Evolutionary conservation across 2,888 invertebrate genomes (phyloP), one percentile per base, ranked within the genome.

Genomic region (Harpalus rubripes): DNA sequence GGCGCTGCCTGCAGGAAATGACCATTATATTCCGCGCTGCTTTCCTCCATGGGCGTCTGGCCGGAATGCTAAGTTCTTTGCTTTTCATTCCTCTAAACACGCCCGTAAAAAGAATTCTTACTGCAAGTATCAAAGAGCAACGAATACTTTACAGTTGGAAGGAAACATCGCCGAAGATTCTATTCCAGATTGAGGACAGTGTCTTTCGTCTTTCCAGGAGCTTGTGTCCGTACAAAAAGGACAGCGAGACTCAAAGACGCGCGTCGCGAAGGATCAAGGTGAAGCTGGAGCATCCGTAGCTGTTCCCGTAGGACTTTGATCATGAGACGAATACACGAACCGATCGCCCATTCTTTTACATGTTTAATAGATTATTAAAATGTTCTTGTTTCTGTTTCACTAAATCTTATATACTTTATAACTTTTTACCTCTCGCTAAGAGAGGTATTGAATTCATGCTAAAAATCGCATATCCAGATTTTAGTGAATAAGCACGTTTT

Each of bases 111-210:
- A 76, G 84, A 84, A 78, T 84, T 78, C 84, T 59, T 76, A 18
- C 39, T 83, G 63, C 78, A 78, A 39, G 78, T 84, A 63, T 84
- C 84, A 84, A 84, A 84, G 83, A 76, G 76, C 59, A 58, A 41
- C 16, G 84, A 80, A 80, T 80, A 76, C 84, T 63, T 63, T 59
- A 59, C 72, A 72, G 78, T 63, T 78, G 44, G 84, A 56, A 84
- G 44, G 84, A 65, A 84, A 78, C 84, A 84, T 78, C 83, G 76
- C n/a, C 59, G 59, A 56, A 84, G 84, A 84, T 84, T 84, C 84
- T 84, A 84, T 84, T 84, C 78, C 78, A 84, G 84, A 84, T 84
- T 74, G 83, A 76, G 44, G 83, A 39, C 59, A 84, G 84, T 78
- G 78, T 84, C 84, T 78, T 63, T 7, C 1, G 44, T 44, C 44